phyloP scores from a whole-genome alignment of 2,888 invertebrate genomes.

The Caenorhabditis sp. region DNA sequence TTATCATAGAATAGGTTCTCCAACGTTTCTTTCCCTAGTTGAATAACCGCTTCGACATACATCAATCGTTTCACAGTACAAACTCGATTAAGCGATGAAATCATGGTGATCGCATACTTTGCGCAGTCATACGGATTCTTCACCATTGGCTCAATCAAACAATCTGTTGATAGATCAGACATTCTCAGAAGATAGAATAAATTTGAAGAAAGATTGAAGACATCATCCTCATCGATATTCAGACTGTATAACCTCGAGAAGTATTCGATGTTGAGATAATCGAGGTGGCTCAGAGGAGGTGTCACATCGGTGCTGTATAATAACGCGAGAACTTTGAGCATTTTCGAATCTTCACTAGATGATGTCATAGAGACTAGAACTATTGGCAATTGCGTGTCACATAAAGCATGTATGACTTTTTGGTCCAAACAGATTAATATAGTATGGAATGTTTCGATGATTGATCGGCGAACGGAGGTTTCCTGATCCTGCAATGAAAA shows the following conservation, averaged over 20 bases:
- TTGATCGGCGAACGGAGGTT: neutral
- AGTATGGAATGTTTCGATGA: neutral
- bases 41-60: slow-evolving; percentile 9
- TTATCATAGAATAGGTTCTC: slow-evolving; percentile 50
- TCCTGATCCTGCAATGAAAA: neutral
- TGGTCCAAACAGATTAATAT: neutral
- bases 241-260: neutral
- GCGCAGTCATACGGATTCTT: neutral
- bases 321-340: neutral
- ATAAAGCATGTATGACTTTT: neutral
- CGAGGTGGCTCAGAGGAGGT: neutral
- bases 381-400: neutral
- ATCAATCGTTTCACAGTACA: neutral
- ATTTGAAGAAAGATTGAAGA: neutral
- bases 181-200: neutral
- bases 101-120: neutral
- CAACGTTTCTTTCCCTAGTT: slow-evolving; percentile 12
- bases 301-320: neutral
- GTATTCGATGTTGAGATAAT: neutral
- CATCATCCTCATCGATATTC: neutral
- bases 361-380: neutral
- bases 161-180: neutral
- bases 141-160: neutral
- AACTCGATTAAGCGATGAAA: neutral
- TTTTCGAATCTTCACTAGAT: neutral